phyloP scores from a whole-genome alignment of 2,113 vertebrate species.

The Strix uralensis region DNA sequence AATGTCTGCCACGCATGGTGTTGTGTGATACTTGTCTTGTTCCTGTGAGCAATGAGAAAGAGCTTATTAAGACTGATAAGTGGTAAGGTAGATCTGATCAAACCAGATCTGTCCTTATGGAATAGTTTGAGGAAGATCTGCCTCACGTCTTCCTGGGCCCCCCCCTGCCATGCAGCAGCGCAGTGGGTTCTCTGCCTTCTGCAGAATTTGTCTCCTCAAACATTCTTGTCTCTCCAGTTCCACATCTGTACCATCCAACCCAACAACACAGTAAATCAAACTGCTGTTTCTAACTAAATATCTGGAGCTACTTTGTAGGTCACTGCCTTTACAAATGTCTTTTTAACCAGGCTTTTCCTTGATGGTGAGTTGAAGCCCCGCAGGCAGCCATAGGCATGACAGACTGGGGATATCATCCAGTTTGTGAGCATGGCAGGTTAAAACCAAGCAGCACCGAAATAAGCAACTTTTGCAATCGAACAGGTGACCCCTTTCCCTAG shows the following conservation, averaged over 20 bases:
- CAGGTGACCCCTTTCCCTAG: constrained; percentile 2
- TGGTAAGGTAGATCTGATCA: neutral
- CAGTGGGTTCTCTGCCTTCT: neutral
- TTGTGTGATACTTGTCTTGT: neutral
- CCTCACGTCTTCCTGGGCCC: too few species aligned
- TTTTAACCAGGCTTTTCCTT: neutral
- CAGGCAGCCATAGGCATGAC: neutral
- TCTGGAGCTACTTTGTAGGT: neutral
- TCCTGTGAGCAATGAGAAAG: neutral
- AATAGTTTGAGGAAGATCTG: neutral
- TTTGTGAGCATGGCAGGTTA: neutral
- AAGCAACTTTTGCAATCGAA: neutral
- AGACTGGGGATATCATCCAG: neutral
- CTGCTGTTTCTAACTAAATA: neutral
- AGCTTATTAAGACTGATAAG: neutral
- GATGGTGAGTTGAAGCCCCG: neutral
- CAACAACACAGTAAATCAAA: neutral
- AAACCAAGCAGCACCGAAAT: neutral
- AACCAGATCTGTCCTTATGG: neutral
- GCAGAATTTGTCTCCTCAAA: neutral
- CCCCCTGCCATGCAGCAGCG: neutral
- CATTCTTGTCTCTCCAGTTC: neutral
- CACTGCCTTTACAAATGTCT: neutral
- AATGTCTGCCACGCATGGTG: fast-evolving
- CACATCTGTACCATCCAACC: neutral